phyloP scores from a whole-genome alignment of 2,113 vertebrate species.

The Sturnira hondurensis region DNA sequence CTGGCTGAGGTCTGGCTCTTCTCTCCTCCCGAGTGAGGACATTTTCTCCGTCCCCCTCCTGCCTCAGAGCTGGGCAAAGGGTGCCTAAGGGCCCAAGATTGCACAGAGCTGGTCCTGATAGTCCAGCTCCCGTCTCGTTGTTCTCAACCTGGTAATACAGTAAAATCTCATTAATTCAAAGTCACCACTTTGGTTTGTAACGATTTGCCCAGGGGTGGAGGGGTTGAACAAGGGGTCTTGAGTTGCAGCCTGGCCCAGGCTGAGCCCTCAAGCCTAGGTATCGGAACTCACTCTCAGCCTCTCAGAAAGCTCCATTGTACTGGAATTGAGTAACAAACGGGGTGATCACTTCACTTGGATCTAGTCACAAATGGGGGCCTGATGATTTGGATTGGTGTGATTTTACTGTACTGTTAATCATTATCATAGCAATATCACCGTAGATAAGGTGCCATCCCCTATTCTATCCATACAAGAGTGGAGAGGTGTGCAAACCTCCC shows the following conservation, averaged over 20 bases:
- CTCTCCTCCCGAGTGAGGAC: background rate
- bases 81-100: background rate
- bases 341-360: background rate
- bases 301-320: background rate
- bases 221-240: background rate
- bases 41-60: background rate
- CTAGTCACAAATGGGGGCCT: background rate
- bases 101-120: background rate
- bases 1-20: slow-evolving; percentile 37
- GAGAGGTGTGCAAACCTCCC: background rate
- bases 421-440: rapidly evolving
- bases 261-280: background rate
- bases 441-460: background rate
- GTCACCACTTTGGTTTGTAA: background rate
- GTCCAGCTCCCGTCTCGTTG: rapidly evolving
- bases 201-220: background rate
- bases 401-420: background rate
- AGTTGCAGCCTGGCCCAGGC: rapidly evolving
- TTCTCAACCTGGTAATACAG: slow-evolving; percentile 5
- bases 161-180: slow-evolving; percentile 42
- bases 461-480: rapidly evolving
- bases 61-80: background rate
- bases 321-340: background rate
- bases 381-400: background rate
- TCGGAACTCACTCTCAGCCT: background rate